Evolutionary conservation across 2,797 vertebrate genomes (phyloP), one percentile per base, ranked within the genome.

Genomic region (Arremon aurantiirostris): DNA sequence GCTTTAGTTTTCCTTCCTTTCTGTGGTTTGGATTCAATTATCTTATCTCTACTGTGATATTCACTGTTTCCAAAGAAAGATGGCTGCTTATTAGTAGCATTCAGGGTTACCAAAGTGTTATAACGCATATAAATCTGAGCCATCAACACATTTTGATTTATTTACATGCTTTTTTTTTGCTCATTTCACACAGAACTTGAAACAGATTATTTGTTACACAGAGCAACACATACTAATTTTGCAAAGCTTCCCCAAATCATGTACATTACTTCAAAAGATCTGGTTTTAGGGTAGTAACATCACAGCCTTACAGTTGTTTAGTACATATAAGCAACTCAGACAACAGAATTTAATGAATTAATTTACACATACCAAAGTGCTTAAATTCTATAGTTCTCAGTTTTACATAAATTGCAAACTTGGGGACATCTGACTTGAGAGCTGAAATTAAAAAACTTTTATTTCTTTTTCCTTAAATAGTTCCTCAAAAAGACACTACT

Each of bases 351-450:
- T 57, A 68, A 42, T 86, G 26, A 89, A 91, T 87, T 92, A 81
- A 94, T 95, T 96, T 95, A 87, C 75, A 90, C 82, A 44, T 52
- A 89, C 82, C 20, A n/a, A 71, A 83, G 61, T 53, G 39, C 41
- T 94, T 91, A 95, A 84, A 69, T 44, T 39, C 22, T 91, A 73
- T 73, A 75, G 87, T 82, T 95, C 24, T 72, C 69, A 81, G 53
- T 41, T 83, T 56, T 19, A 93, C 21, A 85, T 30, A 90, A 66
- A 77, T 70, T 86, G 21, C 11, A 94, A 71, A 90, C 93, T 59
- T 61, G 65, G 64, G 47, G 52, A 37, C 76, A 90, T 92, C 27
- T 92, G 75, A 96, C 56, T 86, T n/a, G 46, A 83, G 37, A 87
- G 47, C 5, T 55, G 20, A 60, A 95, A 94, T 70, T 66, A 6